Evolutionary conservation across 2,888 invertebrate species (phyloP).

Genomic region (Eupithecia dodoneata): DNA sequence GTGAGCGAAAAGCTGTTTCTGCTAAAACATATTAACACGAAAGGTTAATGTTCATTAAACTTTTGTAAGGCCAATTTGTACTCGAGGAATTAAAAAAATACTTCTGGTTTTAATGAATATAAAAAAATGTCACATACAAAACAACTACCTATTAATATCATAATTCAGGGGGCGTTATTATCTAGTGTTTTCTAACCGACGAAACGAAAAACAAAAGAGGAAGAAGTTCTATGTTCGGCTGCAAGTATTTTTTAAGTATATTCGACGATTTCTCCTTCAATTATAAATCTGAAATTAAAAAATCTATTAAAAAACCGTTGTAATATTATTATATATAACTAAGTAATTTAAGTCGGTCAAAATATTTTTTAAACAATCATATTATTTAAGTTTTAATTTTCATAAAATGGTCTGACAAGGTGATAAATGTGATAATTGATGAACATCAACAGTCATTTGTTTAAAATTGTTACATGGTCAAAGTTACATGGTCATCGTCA

Average conservation of each 20-base stretch:
- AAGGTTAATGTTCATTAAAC: conserved; percentile 7
- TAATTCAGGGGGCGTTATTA: neutral
- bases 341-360: too few species aligned
- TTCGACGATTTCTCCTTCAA: too few species aligned
- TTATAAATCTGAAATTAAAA: too few species aligned
- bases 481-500: neutral
- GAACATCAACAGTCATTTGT: conserved; percentile 14
- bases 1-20: neutral
- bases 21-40: neutral
- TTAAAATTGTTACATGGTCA: conserved; percentile 30
- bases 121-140: neutral
- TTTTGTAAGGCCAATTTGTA: neutral
- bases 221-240: too few species aligned
- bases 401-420: neutral
- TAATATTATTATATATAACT: too few species aligned
- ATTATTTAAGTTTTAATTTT: neutral
- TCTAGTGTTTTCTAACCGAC: too few species aligned
- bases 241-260: too few species aligned
- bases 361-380: too few species aligned
- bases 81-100: neutral
- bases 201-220: too few species aligned
- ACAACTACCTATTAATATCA: neutral
- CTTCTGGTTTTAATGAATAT: conserved; percentile 12
- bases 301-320: too few species aligned
- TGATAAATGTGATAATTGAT: conserved; percentile 14